Conservation (phyloP, 2,797 vertebrate genomes). For the Phoeniculus purpureus region DNA sequence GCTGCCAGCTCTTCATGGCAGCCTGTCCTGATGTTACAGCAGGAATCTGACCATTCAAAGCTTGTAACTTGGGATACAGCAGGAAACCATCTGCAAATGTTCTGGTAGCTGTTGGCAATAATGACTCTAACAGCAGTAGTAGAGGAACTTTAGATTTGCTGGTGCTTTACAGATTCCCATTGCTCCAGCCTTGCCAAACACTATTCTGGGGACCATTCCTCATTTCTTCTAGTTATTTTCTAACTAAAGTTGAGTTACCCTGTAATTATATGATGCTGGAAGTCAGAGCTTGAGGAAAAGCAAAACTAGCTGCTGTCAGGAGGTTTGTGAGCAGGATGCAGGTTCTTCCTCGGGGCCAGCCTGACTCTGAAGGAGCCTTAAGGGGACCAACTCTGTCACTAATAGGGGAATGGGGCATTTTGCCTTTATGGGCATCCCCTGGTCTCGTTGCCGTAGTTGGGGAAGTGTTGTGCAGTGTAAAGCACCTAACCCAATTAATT, state of each 20-base stretch:
- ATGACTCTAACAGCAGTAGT: background rate
- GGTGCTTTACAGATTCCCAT: fast-evolving
- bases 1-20: background rate
- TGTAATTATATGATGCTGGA: background rate
- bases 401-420: background rate
- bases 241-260: background rate
- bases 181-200: background rate
- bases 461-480: fast-evolving
- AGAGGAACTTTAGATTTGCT: background rate
- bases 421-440: background rate
- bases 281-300: background rate
- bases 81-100: background rate
- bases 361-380: background rate
- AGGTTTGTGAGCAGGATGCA: background rate
- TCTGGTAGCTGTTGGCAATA: background rate
- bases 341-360: background rate
- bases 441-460: background rate
- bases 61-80: background rate
- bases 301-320: background rate
- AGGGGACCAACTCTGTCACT: fast-evolving
- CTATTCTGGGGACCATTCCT: background rate
- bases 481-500: fast-evolving
- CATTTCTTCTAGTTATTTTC: background rate
- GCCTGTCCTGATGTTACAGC: background rate
- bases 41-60: background rate